phyloP scores from a whole-genome alignment of 2,888 invertebrate genomes.

The Palloptera scutellata region DNA sequence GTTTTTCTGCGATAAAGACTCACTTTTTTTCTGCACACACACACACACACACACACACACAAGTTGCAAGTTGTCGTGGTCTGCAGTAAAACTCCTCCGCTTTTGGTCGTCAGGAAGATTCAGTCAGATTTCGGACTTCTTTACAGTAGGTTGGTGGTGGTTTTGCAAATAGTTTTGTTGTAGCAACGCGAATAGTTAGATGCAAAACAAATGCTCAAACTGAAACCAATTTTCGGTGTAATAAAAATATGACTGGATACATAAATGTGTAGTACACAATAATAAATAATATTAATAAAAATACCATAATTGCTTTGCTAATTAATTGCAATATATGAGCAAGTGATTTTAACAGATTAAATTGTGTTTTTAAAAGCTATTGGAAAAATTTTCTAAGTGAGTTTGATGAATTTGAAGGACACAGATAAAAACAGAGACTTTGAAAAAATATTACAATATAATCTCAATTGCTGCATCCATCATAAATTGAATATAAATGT shows the following conservation, averaged over 20 bases:
- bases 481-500: constrained; percentile 45
- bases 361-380: neutral
- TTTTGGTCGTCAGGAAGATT: constrained; percentile 47
- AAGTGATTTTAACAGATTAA: neutral
- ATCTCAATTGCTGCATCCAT: too few relatives aligned
- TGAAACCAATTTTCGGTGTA: neutral
- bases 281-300: constrained; percentile 3
- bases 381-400: too few relatives aligned
- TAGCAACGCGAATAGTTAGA: neutral
- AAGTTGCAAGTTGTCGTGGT: too few relatives aligned
- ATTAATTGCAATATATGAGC: neutral
- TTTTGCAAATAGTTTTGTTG: neutral
- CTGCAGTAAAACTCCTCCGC: constrained; percentile 50
- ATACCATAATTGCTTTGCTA: neutral
- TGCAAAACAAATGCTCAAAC: neutral
- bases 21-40: neutral
- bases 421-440: neutral
- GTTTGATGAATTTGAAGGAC: neutral
- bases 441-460: neutral
- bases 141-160: constrained; percentile 43
- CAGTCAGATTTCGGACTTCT: constrained; percentile 57
- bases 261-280: neutral
- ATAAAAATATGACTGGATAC: neutral
- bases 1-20: neutral
- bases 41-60: neutral